Conservation (phyloP, 2,888 invertebrate genomes). For the Spisula solida region DNA sequence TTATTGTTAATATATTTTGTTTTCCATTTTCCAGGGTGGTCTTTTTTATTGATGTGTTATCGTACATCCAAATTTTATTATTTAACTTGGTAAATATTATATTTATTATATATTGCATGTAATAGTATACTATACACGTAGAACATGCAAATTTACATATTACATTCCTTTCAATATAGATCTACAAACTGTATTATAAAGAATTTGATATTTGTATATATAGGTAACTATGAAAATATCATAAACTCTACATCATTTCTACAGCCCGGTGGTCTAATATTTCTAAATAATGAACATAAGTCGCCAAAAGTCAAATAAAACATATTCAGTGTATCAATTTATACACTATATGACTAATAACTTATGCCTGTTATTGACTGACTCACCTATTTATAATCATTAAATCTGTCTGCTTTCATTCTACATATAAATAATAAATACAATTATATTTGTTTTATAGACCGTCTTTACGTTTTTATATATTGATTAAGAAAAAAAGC, state of each 20-base stretch:
- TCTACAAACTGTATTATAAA: no score
- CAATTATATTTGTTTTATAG: conserved; percentile 7
- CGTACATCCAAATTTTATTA: no score
- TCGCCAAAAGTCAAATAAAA: conserved; percentile 13
- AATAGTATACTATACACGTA: no score
- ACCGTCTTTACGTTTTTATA: background rate
- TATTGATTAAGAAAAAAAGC: background rate
- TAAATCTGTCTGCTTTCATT: conserved; percentile 4
- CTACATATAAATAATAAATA: conserved; percentile 19
- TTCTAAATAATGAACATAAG: background rate
- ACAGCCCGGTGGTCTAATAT: background rate
- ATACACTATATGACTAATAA: conserved; percentile 8
- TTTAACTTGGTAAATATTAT: no score
- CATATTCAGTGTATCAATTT: background rate
- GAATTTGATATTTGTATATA: background rate
- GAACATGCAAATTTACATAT: background rate
- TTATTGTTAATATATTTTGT: no score
- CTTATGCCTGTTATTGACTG: background rate
- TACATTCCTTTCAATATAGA: background rate
- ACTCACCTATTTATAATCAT: conserved; percentile 10
- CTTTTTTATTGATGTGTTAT: no score
- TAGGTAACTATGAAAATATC: background rate
- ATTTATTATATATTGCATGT: no score
- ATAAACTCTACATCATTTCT: background rate
- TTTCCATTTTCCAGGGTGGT: no score